Base-by-base conservation (phyloP, 2,797 vertebrate species). In the Hozukius guyotensis region DNA sequence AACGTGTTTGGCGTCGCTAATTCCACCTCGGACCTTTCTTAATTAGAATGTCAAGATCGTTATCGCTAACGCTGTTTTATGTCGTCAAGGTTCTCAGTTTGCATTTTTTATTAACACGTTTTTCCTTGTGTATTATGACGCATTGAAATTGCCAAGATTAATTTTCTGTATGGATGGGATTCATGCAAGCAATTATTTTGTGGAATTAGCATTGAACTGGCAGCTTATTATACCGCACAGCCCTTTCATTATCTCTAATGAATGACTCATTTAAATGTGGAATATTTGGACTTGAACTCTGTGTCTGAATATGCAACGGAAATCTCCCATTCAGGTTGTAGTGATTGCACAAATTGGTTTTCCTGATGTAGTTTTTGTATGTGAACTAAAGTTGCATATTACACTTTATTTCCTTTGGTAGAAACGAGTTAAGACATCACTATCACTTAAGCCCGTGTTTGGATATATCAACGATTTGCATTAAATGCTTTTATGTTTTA, bases 211-310 rank as follows among this genome's bases (percentile, higher is more conserved):
- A 67, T 89, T 90, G 73, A 81, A 78, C 72, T 77, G 46, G 85
- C 62, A 67, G 71, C 77, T 88, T 87, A 90, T 93, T 91, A 88
- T 82, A 74, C 80, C 10, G 55, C 81, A 60, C 71, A 81, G 75
- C 83, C 36, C 16, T 86, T 88, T 93, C 60, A 91, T 91, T 88
- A 88, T 87, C 79, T 78, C 62, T 85, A 87, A 90, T 89, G 75
- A 93, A 88, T 78, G 65, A 24, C 49, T 69, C 46, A n/a, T 66
- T 87, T 81, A 77, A 66, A 74, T 84, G 42, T 32, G 14, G 60
- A 67, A 75, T 81, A 69, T 86, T 82, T 68, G 34, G 60, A 68
- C 38, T 72, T 71, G 18, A 75, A 78, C 56, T 14, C 14, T n/a
- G 3, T 61, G 27, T 74, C n/a, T 80, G 57, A 89, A 78, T 74